Evolutionary conservation across 2,113 vertebrate genomes (phyloP).

Genomic region (Halcyon malimbica): DNA sequence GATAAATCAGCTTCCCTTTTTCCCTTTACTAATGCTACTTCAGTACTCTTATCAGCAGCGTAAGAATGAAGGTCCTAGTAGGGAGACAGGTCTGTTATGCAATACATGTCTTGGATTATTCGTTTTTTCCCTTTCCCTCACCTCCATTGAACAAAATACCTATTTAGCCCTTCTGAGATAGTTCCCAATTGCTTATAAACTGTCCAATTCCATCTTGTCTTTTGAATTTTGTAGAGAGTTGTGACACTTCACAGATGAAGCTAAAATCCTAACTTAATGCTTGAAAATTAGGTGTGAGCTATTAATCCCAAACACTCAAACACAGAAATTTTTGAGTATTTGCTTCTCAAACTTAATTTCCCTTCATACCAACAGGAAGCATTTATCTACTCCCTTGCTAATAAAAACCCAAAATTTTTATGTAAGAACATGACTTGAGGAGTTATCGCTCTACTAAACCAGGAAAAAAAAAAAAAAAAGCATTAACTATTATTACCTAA

Average conservation of each 20-base stretch:
- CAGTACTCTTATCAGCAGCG: background rate
- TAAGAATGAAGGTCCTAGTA: background rate
- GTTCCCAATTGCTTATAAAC: background rate
- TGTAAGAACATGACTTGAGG: background rate
- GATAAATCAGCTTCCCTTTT: background rate
- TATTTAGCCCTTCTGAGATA: background rate
- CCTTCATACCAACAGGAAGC: background rate
- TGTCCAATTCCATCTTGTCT: accelerated
- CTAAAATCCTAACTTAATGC: background rate
- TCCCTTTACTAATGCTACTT: background rate
- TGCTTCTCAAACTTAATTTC: background rate
- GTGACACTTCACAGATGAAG: background rate
- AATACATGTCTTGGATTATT: background rate
- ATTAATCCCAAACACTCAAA: background rate
- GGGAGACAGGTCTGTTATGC: background rate
- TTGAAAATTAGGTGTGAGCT: background rate
- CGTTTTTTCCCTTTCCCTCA: background rate
- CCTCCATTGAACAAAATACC: background rate
- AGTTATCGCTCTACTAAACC: background rate
- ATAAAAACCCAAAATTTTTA: background rate
- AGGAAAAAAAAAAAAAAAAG: background rate
- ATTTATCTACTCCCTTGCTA: background rate
- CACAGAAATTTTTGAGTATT: background rate
- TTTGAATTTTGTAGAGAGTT: background rate
- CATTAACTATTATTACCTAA: background rate